Conservation (phyloP, 2,888 invertebrate genomes). For the Lepas anatifera region DNA sequence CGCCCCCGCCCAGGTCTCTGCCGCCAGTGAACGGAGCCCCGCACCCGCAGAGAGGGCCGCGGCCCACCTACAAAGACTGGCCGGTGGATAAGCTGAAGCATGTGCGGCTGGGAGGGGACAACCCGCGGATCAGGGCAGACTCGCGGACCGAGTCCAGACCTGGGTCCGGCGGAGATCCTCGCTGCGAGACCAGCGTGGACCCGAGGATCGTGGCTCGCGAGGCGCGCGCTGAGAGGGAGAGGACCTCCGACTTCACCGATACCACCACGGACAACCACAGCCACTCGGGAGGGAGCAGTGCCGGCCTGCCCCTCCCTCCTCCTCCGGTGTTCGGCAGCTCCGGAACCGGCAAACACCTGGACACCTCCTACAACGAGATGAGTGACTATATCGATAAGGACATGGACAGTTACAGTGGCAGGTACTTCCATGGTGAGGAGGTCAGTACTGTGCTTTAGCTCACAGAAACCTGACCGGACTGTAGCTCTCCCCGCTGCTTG, state of each 20-base stretch:
- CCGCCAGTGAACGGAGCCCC: conserved; percentile 12
- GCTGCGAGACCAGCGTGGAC: too few species aligned
- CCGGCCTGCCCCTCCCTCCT: neutral
- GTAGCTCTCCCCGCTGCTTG: too few species aligned
- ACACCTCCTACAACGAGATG: neutral
- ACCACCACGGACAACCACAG: neutral
- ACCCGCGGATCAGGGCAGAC: too few species aligned
- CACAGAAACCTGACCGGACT: too few species aligned
- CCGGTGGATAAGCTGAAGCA: conserved; percentile 14
- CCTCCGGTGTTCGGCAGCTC: neutral
- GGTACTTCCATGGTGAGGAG: neutral
- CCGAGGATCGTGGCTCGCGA: too few species aligned
- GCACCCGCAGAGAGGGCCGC: conserved; percentile 20
- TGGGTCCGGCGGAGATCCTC: neutral
- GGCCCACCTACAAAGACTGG: conserved; percentile 20
- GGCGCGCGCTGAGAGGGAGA: neutral
- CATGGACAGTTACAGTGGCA: neutral
- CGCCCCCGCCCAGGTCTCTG: conserved; percentile 15
- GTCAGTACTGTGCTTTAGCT: neutral
- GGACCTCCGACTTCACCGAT: neutral
- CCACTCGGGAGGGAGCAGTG: neutral
- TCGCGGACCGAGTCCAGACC: too few species aligned
- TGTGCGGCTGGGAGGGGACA: too few species aligned
- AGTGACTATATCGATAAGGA: neutral
- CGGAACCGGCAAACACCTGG: neutral